Percentiles rank a stretch among this genome's conserved stretches.
Conservation (phyloP, 2,797 vertebrate genomes). For the Eptatretus atami region DNA sequence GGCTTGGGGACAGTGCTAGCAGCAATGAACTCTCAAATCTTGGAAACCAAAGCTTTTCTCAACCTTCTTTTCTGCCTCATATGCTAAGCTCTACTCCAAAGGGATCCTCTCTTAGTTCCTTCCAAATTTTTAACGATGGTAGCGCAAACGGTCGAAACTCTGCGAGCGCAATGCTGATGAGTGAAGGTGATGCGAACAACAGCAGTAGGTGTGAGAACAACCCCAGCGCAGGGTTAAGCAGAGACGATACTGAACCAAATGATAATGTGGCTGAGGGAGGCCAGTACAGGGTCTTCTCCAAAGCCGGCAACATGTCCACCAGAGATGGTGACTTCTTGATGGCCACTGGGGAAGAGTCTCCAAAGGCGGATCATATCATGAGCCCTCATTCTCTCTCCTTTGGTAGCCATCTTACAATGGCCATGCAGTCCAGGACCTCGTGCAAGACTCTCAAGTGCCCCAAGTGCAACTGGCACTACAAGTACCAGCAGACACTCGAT, state of each 20-base stretch:
- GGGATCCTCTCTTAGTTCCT: slow-evolving; percentile 57
- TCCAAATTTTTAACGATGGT: slow-evolving; percentile 43
- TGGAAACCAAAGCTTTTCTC: slow-evolving; percentile 99
- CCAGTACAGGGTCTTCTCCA: neutral
- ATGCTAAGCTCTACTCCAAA: slow-evolving; percentile 66
- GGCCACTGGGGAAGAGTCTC: slow-evolving; percentile 80
- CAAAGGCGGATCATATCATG: slow-evolving; percentile 86
- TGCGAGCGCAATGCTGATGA: slow-evolving; percentile 99
- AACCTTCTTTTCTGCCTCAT: slow-evolving; percentile 99
- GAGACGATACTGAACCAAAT: neutral
- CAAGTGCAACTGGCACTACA: slow-evolving; percentile 99
- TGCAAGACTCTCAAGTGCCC: slow-evolving; percentile 99
- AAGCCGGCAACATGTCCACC: neutral
- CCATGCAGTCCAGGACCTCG: slow-evolving; percentile 91
- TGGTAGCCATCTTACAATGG: slow-evolving; percentile 97
- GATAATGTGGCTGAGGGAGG: neutral
- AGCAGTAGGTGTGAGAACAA: too few species aligned
- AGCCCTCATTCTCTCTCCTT: slow-evolving; percentile 62
- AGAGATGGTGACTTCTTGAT: slow-evolving; percentile 55
- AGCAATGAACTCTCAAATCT: slow-evolving; percentile 63
- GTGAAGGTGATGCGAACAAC: slow-evolving; percentile 9
- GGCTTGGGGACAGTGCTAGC: slow-evolving; percentile 17
- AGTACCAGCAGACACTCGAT: slow-evolving; percentile 99
- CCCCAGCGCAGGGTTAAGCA: neutral
- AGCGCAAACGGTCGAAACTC: slow-evolving; percentile 51